A percentile compares a stretch with the other conserved stretches of the same genome.
Evolutionary conservation across 2,888 invertebrate genomes (phyloP).

Genomic region (Rapana venosa): DNA sequence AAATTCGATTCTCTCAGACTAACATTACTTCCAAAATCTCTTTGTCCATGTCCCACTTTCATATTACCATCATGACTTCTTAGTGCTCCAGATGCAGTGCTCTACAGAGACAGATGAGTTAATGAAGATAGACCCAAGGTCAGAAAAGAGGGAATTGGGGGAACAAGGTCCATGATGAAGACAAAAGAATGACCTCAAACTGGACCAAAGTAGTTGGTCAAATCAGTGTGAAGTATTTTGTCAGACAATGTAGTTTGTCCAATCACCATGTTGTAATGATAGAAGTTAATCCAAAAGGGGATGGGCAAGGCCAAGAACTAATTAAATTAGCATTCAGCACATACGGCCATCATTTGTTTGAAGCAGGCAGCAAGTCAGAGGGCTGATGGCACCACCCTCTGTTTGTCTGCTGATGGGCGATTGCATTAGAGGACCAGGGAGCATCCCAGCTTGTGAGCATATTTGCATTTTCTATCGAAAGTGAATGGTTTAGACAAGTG

Average conservation of each 20-base stretch:
- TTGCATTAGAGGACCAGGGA: slow-evolving; percentile 38
- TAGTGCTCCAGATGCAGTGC: too few species aligned
- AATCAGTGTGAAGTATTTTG: slow-evolving; percentile 14
- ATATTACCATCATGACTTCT: too few species aligned
- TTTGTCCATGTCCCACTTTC: too few species aligned
- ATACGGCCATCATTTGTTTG: slow-evolving; percentile 44
- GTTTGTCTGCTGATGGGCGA: slow-evolving; percentile 36
- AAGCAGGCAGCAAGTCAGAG: slow-evolving; percentile 25
- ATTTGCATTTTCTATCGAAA: slow-evolving; percentile 45
- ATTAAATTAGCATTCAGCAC: slow-evolving; percentile 43
- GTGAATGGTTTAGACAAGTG: slow-evolving; percentile 11
- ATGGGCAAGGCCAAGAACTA: neutral
- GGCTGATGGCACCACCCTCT: neutral
- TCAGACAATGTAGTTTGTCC: slow-evolving; percentile 19
- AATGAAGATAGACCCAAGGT: slow-evolving; percentile 21
- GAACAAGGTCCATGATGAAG: neutral
- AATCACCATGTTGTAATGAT: slow-evolving; percentile 11
- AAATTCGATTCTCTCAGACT: too few species aligned
- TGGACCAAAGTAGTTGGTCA: neutral
- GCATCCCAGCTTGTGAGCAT: slow-evolving; percentile 24
- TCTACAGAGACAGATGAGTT: neutral
- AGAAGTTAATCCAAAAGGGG: slow-evolving; percentile 7
- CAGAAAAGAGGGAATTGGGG: neutral
- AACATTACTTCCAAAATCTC: too few species aligned
- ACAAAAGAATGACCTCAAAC: neutral